These are phyloP conservation scores for Ia io DNA, from an alignment of 2,113 vertebrate species.

Conservation along the genomic window DNA sequence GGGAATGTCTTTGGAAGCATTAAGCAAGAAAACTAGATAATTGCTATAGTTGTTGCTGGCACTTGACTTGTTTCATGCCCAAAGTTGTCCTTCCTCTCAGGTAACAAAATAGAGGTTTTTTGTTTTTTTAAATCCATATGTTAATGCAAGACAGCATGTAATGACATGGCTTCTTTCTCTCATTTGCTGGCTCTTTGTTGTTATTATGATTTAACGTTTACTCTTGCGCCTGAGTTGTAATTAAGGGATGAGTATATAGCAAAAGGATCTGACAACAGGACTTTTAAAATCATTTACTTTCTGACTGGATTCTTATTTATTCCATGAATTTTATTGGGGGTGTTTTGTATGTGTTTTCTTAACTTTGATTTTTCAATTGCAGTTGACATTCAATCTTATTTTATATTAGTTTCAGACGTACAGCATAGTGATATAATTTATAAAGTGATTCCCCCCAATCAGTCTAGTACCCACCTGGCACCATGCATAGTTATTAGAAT, in stretches of 20 bases:
- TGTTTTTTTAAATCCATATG: not conserved
- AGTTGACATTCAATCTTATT: not conserved
- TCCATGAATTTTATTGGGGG: not conserved
- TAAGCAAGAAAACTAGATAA: not conserved
- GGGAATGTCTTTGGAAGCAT: not conserved
- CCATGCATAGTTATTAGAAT: not conserved
- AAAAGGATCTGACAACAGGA: slow-evolving; percentile 11
- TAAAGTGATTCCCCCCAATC: not conserved
- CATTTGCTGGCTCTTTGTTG: not conserved
- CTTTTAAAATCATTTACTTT: not conserved
- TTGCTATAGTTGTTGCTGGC: not conserved
- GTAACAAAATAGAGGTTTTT: not conserved
- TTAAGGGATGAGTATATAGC: slow-evolving; percentile 10
- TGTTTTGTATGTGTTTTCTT: not conserved
- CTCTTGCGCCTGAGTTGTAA: not conserved
- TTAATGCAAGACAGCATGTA: not conserved
- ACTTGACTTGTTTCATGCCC: not conserved
- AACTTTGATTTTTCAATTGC: not conserved
- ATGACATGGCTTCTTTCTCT: not conserved
- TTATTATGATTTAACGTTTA: not conserved
- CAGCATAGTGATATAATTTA: not conserved
- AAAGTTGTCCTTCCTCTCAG: not conserved
- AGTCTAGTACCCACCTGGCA: not conserved
- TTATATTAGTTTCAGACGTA: not conserved
- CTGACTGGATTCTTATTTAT: not conserved